Conservation (phyloP, 2,113 vertebrate species). For the Condylura cristata region DNA sequence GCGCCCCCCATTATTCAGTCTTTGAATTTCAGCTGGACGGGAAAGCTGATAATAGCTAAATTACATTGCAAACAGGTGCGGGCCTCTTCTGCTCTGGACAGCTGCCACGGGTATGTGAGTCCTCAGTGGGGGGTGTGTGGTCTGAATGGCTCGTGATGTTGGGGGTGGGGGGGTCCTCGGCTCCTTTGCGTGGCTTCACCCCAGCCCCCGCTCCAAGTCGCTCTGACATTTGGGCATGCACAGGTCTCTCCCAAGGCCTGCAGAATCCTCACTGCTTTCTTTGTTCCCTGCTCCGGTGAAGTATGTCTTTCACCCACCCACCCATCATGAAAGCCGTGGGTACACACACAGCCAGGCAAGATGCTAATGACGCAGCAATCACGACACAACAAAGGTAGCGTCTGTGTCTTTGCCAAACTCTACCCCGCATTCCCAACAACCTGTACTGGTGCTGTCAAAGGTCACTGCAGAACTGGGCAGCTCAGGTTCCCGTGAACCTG, state of each 20-base stretch:
- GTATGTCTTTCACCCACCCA: not conserved
- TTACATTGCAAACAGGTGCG: conserved; percentile 81
- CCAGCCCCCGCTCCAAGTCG: not conserved
- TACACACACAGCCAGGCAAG: accelerated
- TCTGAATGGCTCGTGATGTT: not conserved
- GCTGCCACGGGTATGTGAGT: conserved; percentile 32
- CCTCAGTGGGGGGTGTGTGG: conserved; percentile 41
- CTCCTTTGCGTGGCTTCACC: not conserved
- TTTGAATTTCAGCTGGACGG: conserved; percentile 77
- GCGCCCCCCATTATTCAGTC: not conserved
- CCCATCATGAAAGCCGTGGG: accelerated
- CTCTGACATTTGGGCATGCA: not conserved
- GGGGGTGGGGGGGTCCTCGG: not conserved
- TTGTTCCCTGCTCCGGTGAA: not conserved
- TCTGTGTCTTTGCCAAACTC: not conserved
- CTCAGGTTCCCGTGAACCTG: not conserved
- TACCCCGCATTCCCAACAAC: accelerated
- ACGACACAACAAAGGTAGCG: not conserved
- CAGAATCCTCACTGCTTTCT: not conserved
- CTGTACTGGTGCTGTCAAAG: not conserved
- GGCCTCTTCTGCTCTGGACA: conserved; percentile 63
- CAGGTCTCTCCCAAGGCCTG: not conserved
- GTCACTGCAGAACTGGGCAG: accelerated
- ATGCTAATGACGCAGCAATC: not conserved
- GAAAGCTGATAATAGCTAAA: conserved; percentile 46